Evolutionary conservation across 2,888 invertebrate genomes (phyloP).

Genomic region (Plutella xylostella): DNA sequence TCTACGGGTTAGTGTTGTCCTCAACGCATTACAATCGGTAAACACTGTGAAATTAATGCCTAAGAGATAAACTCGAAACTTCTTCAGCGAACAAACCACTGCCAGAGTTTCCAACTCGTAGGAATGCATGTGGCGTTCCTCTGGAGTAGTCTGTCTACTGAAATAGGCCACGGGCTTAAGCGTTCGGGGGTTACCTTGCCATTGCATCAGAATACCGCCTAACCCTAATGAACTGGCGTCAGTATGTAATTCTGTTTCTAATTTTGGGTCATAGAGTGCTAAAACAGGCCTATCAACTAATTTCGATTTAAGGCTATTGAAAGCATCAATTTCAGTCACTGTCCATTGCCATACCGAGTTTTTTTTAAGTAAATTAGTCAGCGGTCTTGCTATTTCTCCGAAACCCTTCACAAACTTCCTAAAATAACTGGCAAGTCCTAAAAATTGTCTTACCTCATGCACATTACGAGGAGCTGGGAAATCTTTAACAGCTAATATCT

Average conservation of each 20-base stretch:
- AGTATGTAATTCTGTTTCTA: slow-evolving; percentile 26
- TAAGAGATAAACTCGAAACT: slow-evolving; percentile 29
- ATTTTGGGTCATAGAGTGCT: slow-evolving; percentile 24
- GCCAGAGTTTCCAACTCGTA: slow-evolving; percentile 34
- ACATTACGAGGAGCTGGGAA: slow-evolving; percentile 16
- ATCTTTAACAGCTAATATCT: slow-evolving; percentile 13
- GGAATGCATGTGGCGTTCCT: slow-evolving; percentile 27
- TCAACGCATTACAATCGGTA: slow-evolving; percentile 17
- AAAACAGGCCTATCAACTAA: slow-evolving; percentile 20
- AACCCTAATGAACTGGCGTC: slow-evolving; percentile 26
- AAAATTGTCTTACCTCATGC: slow-evolving; percentile 19
- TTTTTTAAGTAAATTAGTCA: slow-evolving; percentile 17
- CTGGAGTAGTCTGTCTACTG: slow-evolving; percentile 23
- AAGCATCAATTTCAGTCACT: slow-evolving; percentile 3
- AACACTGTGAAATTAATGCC: slow-evolving; percentile 24
- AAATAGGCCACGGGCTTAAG: slow-evolving; percentile 26
- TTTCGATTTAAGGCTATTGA: slow-evolving; percentile 8
- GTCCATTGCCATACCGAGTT: slow-evolving; percentile 15
- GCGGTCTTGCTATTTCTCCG: slow-evolving; percentile 16
- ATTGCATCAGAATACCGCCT: slow-evolving; percentile 26
- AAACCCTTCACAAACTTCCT: slow-evolving; percentile 18
- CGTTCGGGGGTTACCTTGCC: slow-evolving; percentile 15
- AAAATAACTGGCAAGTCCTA: slow-evolving; percentile 20
- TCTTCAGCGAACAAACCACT: slow-evolving; percentile 25
- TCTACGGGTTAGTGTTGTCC: slow-evolving; percentile 20